Percentiles rank a stretch among this genome's conserved stretches.
Conservation (phyloP, 2,888 invertebrate genomes). For the Trichopoda pennipes region DNA sequence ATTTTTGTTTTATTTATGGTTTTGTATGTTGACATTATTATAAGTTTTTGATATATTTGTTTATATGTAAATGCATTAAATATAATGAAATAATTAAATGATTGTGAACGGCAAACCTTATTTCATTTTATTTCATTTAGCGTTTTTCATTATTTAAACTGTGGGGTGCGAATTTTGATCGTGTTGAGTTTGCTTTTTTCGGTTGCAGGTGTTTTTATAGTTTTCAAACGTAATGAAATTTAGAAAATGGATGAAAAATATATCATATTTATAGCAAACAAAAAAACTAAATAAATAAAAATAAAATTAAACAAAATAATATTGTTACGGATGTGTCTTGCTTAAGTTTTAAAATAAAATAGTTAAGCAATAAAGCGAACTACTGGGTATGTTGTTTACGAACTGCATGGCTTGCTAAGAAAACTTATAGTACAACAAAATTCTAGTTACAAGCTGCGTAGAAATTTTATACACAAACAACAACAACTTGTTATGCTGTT, state of each 20-base stretch:
- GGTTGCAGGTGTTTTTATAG: conserved; percentile 40
- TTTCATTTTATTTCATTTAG: conserved; percentile 28
- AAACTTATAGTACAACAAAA: too few relatives aligned
- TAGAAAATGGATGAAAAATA: not conserved
- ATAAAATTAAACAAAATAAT: too few relatives aligned
- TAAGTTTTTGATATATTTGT: too few relatives aligned
- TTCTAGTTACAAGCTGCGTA: too few relatives aligned
- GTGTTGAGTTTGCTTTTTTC: not conserved
- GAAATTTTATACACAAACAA: too few relatives aligned
- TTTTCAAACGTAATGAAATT: conserved; percentile 1
- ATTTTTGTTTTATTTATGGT: not conserved
- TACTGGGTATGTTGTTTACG: too few relatives aligned
- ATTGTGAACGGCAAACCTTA: conserved; percentile 44
- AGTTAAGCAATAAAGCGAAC: too few relatives aligned
- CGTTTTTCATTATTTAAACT: conserved; percentile 22
- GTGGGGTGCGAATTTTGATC: conserved; percentile 10
- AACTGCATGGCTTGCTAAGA: too few relatives aligned
- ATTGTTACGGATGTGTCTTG: too few relatives aligned
- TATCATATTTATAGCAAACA: not conserved
- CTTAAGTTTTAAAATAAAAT: too few relatives aligned
- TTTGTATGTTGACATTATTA: not conserved
- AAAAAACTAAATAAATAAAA: not conserved
- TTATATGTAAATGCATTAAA: too few relatives aligned
- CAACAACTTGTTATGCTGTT: too few relatives aligned
- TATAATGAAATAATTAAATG: conserved; percentile 16